A percentile compares a stretch with the other conserved stretches of the same genome.
Conservation (phyloP, 2,888 invertebrate species). For the Agrochola lychnidis region DNA sequence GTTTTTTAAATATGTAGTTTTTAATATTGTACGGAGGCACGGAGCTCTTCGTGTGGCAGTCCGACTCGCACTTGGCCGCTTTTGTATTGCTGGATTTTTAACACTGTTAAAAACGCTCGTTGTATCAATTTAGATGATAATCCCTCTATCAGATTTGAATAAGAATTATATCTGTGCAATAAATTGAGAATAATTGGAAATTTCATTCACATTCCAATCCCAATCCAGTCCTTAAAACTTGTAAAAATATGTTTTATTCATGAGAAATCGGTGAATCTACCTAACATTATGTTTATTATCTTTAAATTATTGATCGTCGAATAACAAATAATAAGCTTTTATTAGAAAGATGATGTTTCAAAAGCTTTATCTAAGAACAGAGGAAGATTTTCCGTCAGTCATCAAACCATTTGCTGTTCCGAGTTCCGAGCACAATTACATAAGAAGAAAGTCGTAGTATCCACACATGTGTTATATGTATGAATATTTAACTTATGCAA, state of each 20-base stretch:
- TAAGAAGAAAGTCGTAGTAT: conserved; percentile 82
- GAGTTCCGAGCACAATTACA: conserved; percentile 68
- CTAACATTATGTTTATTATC: not conserved
- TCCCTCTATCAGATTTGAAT: conserved; percentile 1
- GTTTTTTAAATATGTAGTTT: no score
- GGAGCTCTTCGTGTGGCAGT: no score
- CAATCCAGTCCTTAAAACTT: not conserved
- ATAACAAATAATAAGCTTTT: not conserved
- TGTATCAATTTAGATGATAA: conserved; percentile 38
- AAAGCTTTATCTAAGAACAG: conserved; percentile 4
- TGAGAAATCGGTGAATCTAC: not conserved
- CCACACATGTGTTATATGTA: conserved; percentile 71
- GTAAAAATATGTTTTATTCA: not conserved
- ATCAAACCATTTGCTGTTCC: conserved; percentile 42
- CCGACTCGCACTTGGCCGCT: not conserved
- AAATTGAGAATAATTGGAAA: not conserved
- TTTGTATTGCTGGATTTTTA: not conserved
- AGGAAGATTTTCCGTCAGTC: conserved; percentile 18
- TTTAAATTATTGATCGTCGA: not conserved
- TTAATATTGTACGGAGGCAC: no score
- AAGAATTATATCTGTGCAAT: not conserved
- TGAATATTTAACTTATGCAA: conserved; percentile 78
- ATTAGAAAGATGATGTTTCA: conserved; percentile 1
- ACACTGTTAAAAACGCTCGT: not conserved
- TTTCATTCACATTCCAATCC: conserved; percentile 4